Conservation (phyloP, 1,140 invertebrate species). For the Drosophila seguyi region DNA sequence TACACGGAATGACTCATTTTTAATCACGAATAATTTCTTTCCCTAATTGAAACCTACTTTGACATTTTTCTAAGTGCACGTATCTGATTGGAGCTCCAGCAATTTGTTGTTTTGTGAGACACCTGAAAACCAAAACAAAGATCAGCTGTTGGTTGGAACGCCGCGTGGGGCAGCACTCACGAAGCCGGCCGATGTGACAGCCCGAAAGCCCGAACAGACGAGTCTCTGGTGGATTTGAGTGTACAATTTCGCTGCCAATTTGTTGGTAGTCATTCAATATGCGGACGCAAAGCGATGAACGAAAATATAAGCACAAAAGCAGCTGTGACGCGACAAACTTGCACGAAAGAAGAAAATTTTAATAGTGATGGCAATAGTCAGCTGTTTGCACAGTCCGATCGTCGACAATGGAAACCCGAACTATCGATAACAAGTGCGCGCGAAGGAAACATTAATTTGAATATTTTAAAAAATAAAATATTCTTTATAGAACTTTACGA, state of each 20-base stretch:
- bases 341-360: slow-evolving; percentile 6
- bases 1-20: background rate
- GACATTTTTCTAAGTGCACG: slow-evolving; percentile 5
- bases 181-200: background rate
- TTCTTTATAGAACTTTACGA: background rate
- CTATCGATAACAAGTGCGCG: slow-evolving; percentile 7
- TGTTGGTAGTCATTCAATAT: slow-evolving; percentile 10
- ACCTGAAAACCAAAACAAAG: slow-evolving; percentile 14
- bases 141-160: slow-evolving; percentile 1
- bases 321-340: background rate
- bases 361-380: background rate
- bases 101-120: slow-evolving; percentile 1
- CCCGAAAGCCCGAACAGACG: background rate
- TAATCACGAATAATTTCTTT: background rate
- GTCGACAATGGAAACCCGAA: background rate
- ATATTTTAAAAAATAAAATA: too few species aligned
- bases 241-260: background rate
- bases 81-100: background rate
- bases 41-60: background rate
- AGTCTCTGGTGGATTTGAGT: background rate
- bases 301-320: background rate
- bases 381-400: background rate
- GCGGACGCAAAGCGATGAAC: slow-evolving; percentile 2
- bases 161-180: slow-evolving; percentile 7
- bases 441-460: background rate